These are phyloP conservation scores for Cryptotermes secundus DNA, from an alignment of 1,140 invertebrate genomes.

Conservation along the genomic window DNA sequence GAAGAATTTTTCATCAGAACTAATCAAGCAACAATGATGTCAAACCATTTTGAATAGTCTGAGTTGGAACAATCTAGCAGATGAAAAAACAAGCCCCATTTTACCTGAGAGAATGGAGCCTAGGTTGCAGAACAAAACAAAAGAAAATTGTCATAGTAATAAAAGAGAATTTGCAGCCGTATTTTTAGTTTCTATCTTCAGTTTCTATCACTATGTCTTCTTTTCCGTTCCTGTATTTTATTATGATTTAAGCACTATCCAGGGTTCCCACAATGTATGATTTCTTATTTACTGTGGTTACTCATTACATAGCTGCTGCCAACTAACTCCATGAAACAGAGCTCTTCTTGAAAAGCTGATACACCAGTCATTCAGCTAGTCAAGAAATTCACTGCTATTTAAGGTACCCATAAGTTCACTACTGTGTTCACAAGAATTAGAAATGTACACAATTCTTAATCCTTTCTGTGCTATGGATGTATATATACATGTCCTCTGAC, in stretches of 20 bases:
- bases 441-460: no score
- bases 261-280: neutral
- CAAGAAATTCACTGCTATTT: no score
- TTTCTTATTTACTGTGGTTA: neutral
- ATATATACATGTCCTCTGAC: no score
- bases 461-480: no score
- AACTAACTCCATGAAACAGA: no score
- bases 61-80: constrained; percentile 19
- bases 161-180: constrained; percentile 43
- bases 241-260: neutral
- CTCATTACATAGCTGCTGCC: neutral
- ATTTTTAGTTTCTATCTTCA: constrained; percentile 24
- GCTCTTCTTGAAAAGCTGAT: no score
- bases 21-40: neutral
- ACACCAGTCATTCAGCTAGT: no score
- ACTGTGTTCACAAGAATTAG: no score
- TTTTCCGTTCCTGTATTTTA: neutral
- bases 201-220: neutral
- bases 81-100: constrained; percentile 40
- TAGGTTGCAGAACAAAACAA: constrained; percentile 59
- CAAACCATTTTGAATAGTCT: neutral
- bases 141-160: constrained; percentile 36
- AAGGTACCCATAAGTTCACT: no score
- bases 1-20: no score
- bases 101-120: constrained; percentile 74